Conservation (phyloP, 2,113 vertebrate species). For the Triplophysa dalaica region DNA sequence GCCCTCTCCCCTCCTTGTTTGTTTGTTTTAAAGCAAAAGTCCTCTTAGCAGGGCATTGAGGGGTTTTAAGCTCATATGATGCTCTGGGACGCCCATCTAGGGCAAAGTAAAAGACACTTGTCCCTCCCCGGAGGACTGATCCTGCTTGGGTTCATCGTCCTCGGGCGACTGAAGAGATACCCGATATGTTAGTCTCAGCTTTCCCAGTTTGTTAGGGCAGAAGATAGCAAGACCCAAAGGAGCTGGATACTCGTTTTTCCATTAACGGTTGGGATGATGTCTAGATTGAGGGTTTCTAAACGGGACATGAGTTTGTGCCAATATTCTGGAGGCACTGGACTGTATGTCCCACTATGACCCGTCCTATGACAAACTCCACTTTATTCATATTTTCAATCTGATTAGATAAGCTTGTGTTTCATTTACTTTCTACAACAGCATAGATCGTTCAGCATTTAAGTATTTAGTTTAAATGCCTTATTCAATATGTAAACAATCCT, state of each 20-base stretch:
- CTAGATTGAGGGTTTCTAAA: not conserved
- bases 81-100: conserved; percentile 14
- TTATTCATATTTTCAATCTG: too few species aligned
- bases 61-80: not conserved
- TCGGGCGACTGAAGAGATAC: not conserved
- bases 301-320: not conserved
- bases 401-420: too few species aligned
- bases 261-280: conserved; percentile 25
- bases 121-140: conserved; percentile 14
- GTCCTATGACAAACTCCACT: too few species aligned
- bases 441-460: too few species aligned
- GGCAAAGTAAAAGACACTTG: conserved; percentile 6
- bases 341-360: too few species aligned
- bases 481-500: not conserved
- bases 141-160: conserved; percentile 14
- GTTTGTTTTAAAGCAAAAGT: conserved; percentile 53
- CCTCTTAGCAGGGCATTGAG: conserved; percentile 12
- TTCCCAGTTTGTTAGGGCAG: conserved; percentile 1
- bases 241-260: not conserved
- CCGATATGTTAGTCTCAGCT: conserved; percentile 29
- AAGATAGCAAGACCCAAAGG: not conserved
- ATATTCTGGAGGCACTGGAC: not conserved
- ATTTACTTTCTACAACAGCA: too few species aligned
- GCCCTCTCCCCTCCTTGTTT: conserved; percentile 10
- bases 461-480: not conserved